Conservation (phyloP, 2,888 invertebrate genomes). For the Unio delphinus region DNA sequence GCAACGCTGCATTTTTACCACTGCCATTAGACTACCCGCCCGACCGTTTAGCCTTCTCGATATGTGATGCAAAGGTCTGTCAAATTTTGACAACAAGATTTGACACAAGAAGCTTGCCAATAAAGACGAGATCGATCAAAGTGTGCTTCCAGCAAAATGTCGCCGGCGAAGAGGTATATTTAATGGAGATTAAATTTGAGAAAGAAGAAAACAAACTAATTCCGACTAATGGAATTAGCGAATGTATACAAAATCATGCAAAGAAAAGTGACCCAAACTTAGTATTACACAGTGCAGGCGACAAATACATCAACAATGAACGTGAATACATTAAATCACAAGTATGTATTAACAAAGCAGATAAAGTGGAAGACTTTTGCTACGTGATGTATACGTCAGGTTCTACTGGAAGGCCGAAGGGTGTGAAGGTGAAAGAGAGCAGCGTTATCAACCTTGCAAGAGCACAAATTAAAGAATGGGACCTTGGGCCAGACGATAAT, state of each 20-base stretch:
- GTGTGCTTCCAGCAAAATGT: no score
- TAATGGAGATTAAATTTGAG: neutral
- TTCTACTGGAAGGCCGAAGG: constrained; percentile 90
- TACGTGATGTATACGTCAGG: constrained; percentile 87
- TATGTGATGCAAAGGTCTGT: constrained; percentile 32
- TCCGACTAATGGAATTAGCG: neutral
- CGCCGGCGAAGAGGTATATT: no score
- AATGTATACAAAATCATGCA: neutral
- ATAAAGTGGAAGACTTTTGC: constrained; percentile 14
- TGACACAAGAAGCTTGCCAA: no score
- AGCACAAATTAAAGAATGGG: constrained; percentile 90
- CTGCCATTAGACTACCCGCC: constrained; percentile 41
- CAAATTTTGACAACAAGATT: constrained; percentile 16
- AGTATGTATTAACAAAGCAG: neutral
- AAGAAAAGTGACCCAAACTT: neutral
- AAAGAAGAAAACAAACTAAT: neutral
- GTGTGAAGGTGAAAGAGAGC: constrained; percentile 84
- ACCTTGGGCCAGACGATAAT: constrained; percentile 80
- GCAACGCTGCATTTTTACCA: constrained; percentile 44
- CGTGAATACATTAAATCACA: neutral
- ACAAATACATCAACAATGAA: neutral
- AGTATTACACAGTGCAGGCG: neutral
- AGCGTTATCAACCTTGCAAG: constrained; percentile 80
- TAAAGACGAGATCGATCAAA: no score
- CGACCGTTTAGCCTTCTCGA: constrained; percentile 36